Conservation (phyloP, 2,888 invertebrate genomes). For the Molorchus minor region DNA sequence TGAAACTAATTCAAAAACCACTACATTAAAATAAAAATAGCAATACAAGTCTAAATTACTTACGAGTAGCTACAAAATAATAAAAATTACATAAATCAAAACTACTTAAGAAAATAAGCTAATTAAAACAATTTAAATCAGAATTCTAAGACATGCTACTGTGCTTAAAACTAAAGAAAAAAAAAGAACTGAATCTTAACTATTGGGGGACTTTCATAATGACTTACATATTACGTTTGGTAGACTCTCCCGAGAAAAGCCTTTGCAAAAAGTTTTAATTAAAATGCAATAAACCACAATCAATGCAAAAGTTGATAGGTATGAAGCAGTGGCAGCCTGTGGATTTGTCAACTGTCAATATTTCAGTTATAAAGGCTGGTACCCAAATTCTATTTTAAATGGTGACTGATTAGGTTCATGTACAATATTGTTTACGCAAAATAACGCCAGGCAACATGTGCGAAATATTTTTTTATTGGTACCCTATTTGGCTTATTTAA, state of each 20-base stretch:
- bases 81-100: conserved; percentile 48
- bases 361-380: too few relatives aligned
- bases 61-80: conserved; percentile 48
- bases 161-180: conserved; percentile 54
- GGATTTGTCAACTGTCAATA: too few relatives aligned
- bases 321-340: too few relatives aligned
- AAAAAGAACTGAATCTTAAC: conserved; percentile 40
- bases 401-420: too few relatives aligned
- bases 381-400: too few relatives aligned
- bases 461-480: too few relatives aligned
- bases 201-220: conserved; percentile 36
- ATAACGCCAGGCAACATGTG: too few relatives aligned
- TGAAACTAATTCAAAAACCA: conserved; percentile 52
- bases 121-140: conserved; percentile 44
- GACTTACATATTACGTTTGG: conserved; percentile 62
- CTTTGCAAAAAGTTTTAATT: conserved; percentile 47
- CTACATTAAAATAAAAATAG: conserved; percentile 50
- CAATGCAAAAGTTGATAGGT: conserved; percentile 27
- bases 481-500: too few relatives aligned
- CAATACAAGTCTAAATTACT: conserved; percentile 48
- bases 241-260: conserved; percentile 60
- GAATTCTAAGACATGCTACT: conserved; percentile 54
- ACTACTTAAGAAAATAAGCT: conserved; percentile 46
- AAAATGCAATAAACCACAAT: conserved; percentile 25
- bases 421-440: too few relatives aligned